Base-by-base conservation (phyloP, 1,140 invertebrate genomes). In the Danaus melanippus region DNA sequence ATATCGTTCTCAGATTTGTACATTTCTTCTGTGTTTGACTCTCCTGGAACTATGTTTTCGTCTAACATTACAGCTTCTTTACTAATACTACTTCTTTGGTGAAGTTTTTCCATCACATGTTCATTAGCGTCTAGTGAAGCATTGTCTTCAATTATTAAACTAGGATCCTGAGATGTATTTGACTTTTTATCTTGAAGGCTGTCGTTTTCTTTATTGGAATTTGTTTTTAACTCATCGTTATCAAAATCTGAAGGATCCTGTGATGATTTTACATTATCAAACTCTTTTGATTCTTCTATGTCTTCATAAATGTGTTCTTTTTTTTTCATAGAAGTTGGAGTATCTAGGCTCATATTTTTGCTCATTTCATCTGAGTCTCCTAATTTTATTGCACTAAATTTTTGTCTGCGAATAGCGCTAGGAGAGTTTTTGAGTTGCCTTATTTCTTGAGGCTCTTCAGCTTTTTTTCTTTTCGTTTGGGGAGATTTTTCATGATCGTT, bases 301-400 rank as follows among this genome's bases (percentile, higher is more conserved):
- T 90, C 89, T 67, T 90, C 89, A 58, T 90, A 90, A 52, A 89
- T 87, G 64, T 90, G 89, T 58, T 90, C 88, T 62, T 89, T 87
- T 48, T 82, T 89, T 62, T 87, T 79, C 47, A 85, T 84, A n/a
- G 64, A 64, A 6, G 74, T 74, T n/a, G 76, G 76, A 41, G 75
- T 74, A 32, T 84, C 79, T 10, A 74, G 56, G 53, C 69, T 69
- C 71, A 86, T 73, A 21, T 74, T 80, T 77, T 80, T 86, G 61
- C 80, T 86, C 74, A 86, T 83, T 71, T 86, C 83, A 65, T 86
- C 83, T 17, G 83, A 86, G 65, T 78, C 75, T 46, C 83, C 81
- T 47, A 81, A 62, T 62, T 86, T 71, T 9, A 85, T 87, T 10
- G 82, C 79, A 58, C 88, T 78, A 64, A 84, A 86, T 62, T 86